Evolutionary conservation across 2,888 invertebrate species (phyloP).

Genomic region (Galerucella pusilla): DNA sequence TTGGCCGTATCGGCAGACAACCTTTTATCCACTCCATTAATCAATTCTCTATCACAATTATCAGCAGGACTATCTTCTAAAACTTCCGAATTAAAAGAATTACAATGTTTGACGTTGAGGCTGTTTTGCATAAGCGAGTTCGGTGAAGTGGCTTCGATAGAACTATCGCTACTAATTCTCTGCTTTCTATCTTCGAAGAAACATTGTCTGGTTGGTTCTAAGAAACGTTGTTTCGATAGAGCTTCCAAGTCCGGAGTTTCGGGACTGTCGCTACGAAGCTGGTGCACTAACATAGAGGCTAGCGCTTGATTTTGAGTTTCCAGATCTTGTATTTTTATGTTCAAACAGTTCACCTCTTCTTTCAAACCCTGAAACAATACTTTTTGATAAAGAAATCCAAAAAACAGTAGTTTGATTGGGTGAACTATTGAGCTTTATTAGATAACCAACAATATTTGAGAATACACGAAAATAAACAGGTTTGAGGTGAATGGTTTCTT

Average conservation of each 20-base stretch:
- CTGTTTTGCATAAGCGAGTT: slow-evolving; percentile 54
- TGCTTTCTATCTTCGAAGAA: slow-evolving; percentile 36
- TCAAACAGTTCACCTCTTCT: slow-evolving; percentile 80
- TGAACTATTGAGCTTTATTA: too few species aligned
- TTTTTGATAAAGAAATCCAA: neutral
- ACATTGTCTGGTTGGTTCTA: slow-evolving; percentile 4
- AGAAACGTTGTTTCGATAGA: slow-evolving; percentile 40
- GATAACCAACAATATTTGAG: too few species aligned
- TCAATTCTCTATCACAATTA: slow-evolving; percentile 50
- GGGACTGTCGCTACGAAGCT: slow-evolving; percentile 66
- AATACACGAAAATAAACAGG: too few species aligned
- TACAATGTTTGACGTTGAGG: slow-evolving; percentile 61
- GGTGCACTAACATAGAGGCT: slow-evolving; percentile 76
- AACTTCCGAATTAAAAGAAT: slow-evolving; percentile 64
- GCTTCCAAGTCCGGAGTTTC: slow-evolving; percentile 42
- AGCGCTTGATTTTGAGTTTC: slow-evolving; percentile 83
- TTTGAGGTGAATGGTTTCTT: too few species aligned
- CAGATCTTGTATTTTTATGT: slow-evolving; percentile 79
- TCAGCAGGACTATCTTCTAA: slow-evolving; percentile 54
- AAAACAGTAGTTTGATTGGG: too few species aligned
- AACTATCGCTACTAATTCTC: slow-evolving; percentile 28
- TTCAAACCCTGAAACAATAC: slow-evolving; percentile 72
- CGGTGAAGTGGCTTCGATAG: slow-evolving; percentile 43
- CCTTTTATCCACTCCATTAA: slow-evolving; percentile 57
- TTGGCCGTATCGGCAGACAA: slow-evolving; percentile 60